Evolutionary conservation across 2,113 vertebrate genomes (phyloP), one percentile per base, ranked within the genome.

Genomic region (Ondatra zibethicus): DNA sequence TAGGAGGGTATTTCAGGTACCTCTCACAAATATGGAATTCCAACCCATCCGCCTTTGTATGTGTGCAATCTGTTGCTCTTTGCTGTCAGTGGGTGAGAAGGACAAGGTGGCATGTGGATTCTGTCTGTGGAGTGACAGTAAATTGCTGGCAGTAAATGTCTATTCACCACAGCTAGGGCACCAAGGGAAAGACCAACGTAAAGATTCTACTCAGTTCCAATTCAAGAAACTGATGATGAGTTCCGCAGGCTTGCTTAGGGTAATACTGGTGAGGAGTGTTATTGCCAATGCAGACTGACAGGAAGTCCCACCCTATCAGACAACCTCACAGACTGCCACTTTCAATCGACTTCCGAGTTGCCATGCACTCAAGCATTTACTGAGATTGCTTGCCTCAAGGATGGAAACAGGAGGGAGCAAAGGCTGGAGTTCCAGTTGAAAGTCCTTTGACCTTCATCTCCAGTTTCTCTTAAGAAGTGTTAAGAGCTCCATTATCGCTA

Each of bases 11-110:
- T 76, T 98, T 96, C 96, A 88, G 95, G 93, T 95, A 93, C 97
- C 84, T 97, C 94, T 97, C 66, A 68, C 95, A 66, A 94, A 58
- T 65, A 77, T 1, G 17, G 63, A 92, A 96, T 97, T 95, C 92
- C 80, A 88, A 96, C 95, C 93, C 97, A 21, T 42, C 91, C 52
- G 95, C 19, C 75, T 29, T 94, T 97, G 86, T 11, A 2, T 63
- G 73, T 80, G 3, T 86, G 23, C 93, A 95, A 78, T 97, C 97
- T 96, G 96, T 97, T 96, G 96, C 93, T 93, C 91, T 97, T 93
- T 97, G 91, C 97, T 76, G 0, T 96, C 86, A 39, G 25, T 52
- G 33, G 27, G 55, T 72, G 33, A 52, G 11, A 70, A 27, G 13
- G 66, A 39, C 7, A 72, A 16, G 45, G 66, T 13, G 3, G 47